Base-by-base conservation (phyloP, 1,140 invertebrate species). In the Saccostrea cuccullata region DNA sequence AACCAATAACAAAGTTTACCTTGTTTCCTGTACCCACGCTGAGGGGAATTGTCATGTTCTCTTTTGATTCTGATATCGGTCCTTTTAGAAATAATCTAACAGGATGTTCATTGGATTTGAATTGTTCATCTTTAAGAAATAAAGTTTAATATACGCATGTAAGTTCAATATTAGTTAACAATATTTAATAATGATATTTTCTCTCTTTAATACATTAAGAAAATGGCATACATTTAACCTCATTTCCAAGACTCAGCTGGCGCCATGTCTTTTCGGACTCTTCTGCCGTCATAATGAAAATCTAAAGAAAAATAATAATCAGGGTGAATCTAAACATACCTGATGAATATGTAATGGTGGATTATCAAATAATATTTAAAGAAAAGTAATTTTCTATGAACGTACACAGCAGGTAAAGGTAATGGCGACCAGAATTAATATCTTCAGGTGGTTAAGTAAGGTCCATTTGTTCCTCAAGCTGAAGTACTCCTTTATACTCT, bases 381-480 rank as follows among this genome's bases (percentile, higher is more conserved):
- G 47, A 47, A 47, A 47, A 47, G 5, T 47, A 8, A 8, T 47
- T 47, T 47, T 2, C 47, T 47, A 5, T 23, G 67, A 56, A 89
- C 90, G 70, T 88, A 91, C 90, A 87, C 89, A 88, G 55, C 88
- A 89, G 5, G 84, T 56, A 8, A 88, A 11, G 15, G 85, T 82
- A 2, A 91, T 60, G 17, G 83, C 12, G 23, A 91, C 58, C 1
- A 91, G 70, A 12, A 91, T 20, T 0, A 55, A 82, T 8, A 91
- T 87, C 58, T 91, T 91, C 2, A 88, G 3, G 70, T 89, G 88
- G 30, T 85, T 83, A 1, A 89, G 56, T 13, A 89, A 20, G 30
- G 17, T 64, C 47, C 56, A 56, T 56, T 87, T 84, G 13, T 89
- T 89, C 11, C 26, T 47, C n/a, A 64, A 84, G 17, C 82, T 56